Evolutionary conservation across 2,888 invertebrate species (phyloP), one percentile per base, ranked within the genome.

Genomic region (Schrankia costaestrigalis): DNA sequence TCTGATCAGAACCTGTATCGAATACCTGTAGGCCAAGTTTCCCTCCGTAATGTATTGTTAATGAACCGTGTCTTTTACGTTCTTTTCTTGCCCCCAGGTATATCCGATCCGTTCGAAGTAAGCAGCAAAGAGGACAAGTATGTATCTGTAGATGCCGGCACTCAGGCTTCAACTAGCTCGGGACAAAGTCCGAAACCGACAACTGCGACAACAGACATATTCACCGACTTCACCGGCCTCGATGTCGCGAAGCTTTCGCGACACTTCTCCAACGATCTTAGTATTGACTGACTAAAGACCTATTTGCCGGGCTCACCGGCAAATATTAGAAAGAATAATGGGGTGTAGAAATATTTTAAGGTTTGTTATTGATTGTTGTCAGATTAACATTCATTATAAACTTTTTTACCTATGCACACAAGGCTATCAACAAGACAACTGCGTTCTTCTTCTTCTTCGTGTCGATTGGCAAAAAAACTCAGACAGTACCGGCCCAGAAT

Each of bases 211-310:
- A 65, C 78, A 0, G 87, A 87, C 43, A 75, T 88, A 3, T 84
- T 89, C 70, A 84, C 79, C 0, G 88, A 88, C 49, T 85, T 89
- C 68, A 77, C 85, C 0, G 86, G 84, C 0, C 61, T 89, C 0
- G 87, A 88, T 32, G 86, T 89, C 1, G 78, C 84, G 1, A 85
- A 78, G 47, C 75, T 87, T 9, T 88, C 86, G 29, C 75, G 87
- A 11, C 87, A 88, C 35, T 86, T 86, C 71, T 77, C 86, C 1
- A 83, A 88, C 61, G 89, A 89, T 39, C 67, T 89, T 11, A 85
- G 78, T 45, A 84, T 89, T 35, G 89, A 89, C 82, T 89, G 89
- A 89, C 86, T 89, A 78, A 88, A 69, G 70, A 64, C 63, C 28
- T 85, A 82, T 67, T 56, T 80, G 68, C 88, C 83, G 28, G 77